Percentiles rank a stretch among this genome's conserved stretches.
These are phyloP conservation scores for Zophobas morio DNA, from an alignment of 1,140 invertebrate genomes.

Conservation along the genomic window DNA sequence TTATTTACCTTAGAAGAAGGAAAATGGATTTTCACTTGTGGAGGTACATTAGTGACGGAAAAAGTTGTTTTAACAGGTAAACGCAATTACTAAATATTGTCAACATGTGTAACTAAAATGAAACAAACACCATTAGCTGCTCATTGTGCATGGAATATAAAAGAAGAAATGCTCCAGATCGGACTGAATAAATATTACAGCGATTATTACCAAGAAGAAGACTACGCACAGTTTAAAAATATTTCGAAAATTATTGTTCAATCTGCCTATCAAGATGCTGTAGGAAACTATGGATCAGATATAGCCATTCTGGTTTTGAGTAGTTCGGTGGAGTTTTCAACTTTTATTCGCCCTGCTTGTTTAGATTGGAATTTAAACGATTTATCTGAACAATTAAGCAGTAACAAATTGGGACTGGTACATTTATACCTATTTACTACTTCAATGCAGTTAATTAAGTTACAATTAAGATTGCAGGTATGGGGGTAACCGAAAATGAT, in stretches of 20 bases:
- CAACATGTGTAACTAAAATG: background rate
- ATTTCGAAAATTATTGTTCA: slow-evolving; percentile 64
- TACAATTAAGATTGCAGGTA: slow-evolving; percentile 62
- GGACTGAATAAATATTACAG: slow-evolving; percentile 65
- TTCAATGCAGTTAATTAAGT: no score
- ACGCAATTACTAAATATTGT: slow-evolving; percentile 3
- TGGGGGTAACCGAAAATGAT: slow-evolving; percentile 69
- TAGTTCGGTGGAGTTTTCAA: slow-evolving; percentile 59
- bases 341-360: slow-evolving; percentile 65
- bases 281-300: slow-evolving; percentile 69
- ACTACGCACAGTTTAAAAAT: slow-evolving; percentile 62
- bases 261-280: slow-evolving; percentile 66
- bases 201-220: slow-evolving; percentile 61
- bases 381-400: slow-evolving; percentile 56
- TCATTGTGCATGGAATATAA: slow-evolving; percentile 68
- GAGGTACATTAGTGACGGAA: slow-evolving; percentile 67
- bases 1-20: slow-evolving; percentile 64
- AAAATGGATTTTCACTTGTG: slow-evolving; percentile 68
- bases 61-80: slow-evolving; percentile 66
- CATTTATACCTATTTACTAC: no score
- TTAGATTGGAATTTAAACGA: slow-evolving; percentile 64
- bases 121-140: slow-evolving; percentile 59
- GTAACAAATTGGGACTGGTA: slow-evolving; percentile 64
- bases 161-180: slow-evolving; percentile 62
- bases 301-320: slow-evolving; percentile 67